phyloP scores from a whole-genome alignment of 2,888 invertebrate species.

The Scotopteryx bipunctaria region DNA sequence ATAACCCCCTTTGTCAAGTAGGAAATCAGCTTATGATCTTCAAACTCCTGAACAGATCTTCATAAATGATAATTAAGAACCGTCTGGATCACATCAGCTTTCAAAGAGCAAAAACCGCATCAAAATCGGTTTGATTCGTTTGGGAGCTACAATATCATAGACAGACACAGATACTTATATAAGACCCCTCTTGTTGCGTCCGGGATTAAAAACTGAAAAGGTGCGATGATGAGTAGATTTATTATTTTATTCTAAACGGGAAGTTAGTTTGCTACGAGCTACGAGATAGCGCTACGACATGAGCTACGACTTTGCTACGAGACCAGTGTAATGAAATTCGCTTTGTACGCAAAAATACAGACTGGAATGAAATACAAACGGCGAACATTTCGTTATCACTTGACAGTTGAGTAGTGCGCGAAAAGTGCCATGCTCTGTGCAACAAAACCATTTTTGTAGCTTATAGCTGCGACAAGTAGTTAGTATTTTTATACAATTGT shows the following conservation, averaged over 20 bases:
- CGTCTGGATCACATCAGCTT: no score
- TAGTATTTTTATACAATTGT: no score
- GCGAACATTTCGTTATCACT: slow-evolving; percentile 26
- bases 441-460: background rate
- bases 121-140: no score
- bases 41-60: no score
- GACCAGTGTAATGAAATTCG: slow-evolving; percentile 35
- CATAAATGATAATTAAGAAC: no score
- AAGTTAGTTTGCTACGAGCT: slow-evolving; percentile 27
- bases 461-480: no score
- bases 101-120: no score
- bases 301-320: slow-evolving; percentile 37
- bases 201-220: background rate
- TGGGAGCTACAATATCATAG: no score
- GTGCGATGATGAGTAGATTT: slow-evolving; percentile 1
- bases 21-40: no score
- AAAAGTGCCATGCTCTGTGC: slow-evolving; percentile 4
- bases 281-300: slow-evolving; percentile 31
- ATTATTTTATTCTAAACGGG: slow-evolving; percentile 16
- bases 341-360: slow-evolving; percentile 29
- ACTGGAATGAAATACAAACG: slow-evolving; percentile 20
- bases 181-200: no score
- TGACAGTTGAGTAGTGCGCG: slow-evolving; percentile 21
- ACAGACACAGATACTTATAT: no score
- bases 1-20: no score